Evolutionary conservation across 2,888 invertebrate species (phyloP).

Genomic region (Agriopis aurantiaria): DNA sequence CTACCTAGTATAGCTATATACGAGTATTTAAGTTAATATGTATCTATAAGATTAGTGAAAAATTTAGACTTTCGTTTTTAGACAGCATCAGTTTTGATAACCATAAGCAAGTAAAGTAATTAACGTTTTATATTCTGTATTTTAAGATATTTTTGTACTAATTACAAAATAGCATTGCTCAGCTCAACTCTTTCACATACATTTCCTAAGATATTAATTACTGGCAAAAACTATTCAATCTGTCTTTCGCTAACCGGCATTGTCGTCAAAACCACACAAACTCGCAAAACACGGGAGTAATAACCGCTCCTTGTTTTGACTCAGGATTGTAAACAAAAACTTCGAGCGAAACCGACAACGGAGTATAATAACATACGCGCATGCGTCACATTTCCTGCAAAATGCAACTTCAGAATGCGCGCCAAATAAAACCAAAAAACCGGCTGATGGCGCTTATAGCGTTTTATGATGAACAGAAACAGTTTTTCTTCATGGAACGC

Average conservation of each 20-base stretch:
- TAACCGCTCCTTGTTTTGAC: constrained; percentile 4
- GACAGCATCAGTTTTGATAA: too few species aligned
- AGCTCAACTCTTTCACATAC: too few species aligned
- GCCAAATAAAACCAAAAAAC: background rate
- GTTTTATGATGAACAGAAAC: background rate
- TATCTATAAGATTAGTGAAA: too few species aligned
- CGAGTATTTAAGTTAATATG: too few species aligned
- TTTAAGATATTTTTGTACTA: too few species aligned
- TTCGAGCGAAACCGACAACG: constrained; percentile 47
- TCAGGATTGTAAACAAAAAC: constrained; percentile 40
- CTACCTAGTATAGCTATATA: too few species aligned
- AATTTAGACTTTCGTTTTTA: too few species aligned
- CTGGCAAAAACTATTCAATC: background rate
- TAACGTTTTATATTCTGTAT: too few species aligned
- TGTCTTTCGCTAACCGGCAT: background rate
- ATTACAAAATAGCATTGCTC: too few species aligned
- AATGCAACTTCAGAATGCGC: constrained; percentile 48
- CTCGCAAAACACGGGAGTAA: background rate
- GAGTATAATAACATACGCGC: constrained; percentile 43
- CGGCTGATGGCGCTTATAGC: constrained; percentile 17
- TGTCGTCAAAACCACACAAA: background rate
- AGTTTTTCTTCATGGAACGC: background rate
- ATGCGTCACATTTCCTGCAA: constrained; percentile 61
- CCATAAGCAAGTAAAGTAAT: too few species aligned
- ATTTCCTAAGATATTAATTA: too few species aligned